Evolutionary conservation across 2,888 invertebrate species (phyloP).

Genomic region (Camponotus fellah): DNA sequence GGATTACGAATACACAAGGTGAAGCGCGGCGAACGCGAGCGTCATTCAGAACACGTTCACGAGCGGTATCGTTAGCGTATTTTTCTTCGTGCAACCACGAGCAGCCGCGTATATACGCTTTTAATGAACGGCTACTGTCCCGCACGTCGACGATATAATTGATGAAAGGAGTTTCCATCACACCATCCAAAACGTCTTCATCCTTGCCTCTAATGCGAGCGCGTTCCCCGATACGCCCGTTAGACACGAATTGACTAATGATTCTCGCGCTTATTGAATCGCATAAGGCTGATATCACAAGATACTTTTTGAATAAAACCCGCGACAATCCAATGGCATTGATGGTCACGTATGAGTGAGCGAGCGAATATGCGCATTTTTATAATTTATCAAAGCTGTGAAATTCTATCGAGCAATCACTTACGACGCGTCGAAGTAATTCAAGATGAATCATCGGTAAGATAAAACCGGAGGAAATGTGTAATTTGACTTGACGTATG

Average conservation of each 20-base stretch:
- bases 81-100: constrained; percentile 77
- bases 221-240: constrained; percentile 55
- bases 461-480: constrained; percentile 31
- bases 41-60: constrained; percentile 78
- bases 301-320: constrained; percentile 12
- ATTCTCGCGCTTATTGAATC: constrained; percentile 45
- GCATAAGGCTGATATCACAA: constrained; percentile 26
- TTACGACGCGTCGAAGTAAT: constrained; percentile 43
- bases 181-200: constrained; percentile 72
- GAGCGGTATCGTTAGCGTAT: constrained; percentile 83
- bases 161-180: constrained; percentile 74
- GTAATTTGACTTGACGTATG: constrained; percentile 44
- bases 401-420: constrained; percentile 38
- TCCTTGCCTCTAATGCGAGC: constrained; percentile 51
- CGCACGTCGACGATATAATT: constrained; percentile 72
- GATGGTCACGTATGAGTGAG: neutral
- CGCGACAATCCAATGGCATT: constrained; percentile 14
- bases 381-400: constrained; percentile 28
- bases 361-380: constrained; percentile 20
- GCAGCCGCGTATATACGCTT: constrained; percentile 77
- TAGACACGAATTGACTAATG: constrained; percentile 61
- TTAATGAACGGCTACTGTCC: constrained; percentile 82
- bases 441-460: constrained; percentile 46
- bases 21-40: constrained; percentile 61
- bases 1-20: constrained; percentile 76